Evolutionary conservation across 2,888 invertebrate species (phyloP).

Genomic region (Caenorhabditis sp.): DNA sequence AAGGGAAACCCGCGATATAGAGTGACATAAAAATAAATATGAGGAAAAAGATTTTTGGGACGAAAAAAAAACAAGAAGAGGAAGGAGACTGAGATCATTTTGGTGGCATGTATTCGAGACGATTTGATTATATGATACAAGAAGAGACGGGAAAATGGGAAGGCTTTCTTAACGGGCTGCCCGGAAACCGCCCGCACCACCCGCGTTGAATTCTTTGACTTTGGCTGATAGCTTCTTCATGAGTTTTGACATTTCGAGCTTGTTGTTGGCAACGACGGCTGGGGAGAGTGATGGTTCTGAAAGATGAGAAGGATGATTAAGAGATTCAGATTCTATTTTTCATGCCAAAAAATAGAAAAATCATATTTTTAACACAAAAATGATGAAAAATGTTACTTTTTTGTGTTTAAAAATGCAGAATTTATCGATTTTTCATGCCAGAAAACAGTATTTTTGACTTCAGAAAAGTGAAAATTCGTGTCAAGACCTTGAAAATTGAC

Average conservation of each 20-base stretch:
- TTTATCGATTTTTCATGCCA: too few relatives aligned
- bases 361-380: too few relatives aligned
- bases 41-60: not conserved
- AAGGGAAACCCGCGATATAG: not conserved
- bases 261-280: slow-evolving; percentile 12
- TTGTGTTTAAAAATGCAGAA: too few relatives aligned
- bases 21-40: not conserved
- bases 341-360: too few relatives aligned
- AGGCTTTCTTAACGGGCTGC: slow-evolving; percentile 29
- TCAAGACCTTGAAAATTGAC: too few relatives aligned
- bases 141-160: slow-evolving; percentile 8
- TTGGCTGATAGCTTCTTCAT: slow-evolving; percentile 66
- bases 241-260: slow-evolving; percentile 47
- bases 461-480: too few relatives aligned
- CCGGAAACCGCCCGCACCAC: slow-evolving; percentile 49
- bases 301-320: not conserved
- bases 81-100: not conserved
- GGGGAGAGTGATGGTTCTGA: not conserved
- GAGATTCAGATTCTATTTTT: too few relatives aligned
- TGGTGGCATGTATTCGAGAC: not conserved
- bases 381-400: too few relatives aligned
- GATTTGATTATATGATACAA: slow-evolving; percentile 35
- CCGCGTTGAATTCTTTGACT: slow-evolving; percentile 59
- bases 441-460: too few relatives aligned
- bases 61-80: not conserved